These are phyloP conservation scores for Charaxes varanes DNA, from an alignment of 1,140 invertebrate species.

Conservation along the genomic window DNA sequence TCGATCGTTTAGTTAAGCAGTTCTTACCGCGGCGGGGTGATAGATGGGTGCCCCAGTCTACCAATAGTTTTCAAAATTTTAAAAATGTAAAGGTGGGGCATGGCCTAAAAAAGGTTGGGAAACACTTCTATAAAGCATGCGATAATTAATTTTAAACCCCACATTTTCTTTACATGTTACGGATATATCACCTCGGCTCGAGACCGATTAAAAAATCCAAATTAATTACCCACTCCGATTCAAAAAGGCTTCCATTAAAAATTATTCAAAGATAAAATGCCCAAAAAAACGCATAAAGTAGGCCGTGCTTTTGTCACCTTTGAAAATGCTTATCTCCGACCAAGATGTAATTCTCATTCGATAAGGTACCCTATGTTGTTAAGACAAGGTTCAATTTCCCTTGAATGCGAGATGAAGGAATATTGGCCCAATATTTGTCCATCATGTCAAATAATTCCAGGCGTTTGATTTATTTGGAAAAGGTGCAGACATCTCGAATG, in stretches of 20 bases:
- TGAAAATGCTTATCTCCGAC: conserved; percentile 25
- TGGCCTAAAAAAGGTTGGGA: no score
- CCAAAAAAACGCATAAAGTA: conserved; percentile 19
- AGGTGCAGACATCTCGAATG: conserved; percentile 34
- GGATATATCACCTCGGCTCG: no score
- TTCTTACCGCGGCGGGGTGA: no score
- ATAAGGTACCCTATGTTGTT: conserved; percentile 10
- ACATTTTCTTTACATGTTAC: no score
- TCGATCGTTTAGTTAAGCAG: no score
- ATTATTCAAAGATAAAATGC: conserved; percentile 17
- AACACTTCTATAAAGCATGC: no score
- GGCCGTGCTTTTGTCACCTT: conserved; percentile 32
- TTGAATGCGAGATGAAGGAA: conserved; percentile 10
- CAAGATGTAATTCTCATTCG: background rate
- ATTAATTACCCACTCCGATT: conserved; percentile 14
- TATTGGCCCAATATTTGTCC: conserved; percentile 34
- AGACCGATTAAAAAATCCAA: no score
- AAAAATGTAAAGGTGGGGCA: no score
- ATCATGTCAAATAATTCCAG: conserved; percentile 46
- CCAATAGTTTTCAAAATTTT: no score
- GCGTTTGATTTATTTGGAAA: conserved; percentile 48
- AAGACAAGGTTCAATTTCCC: conserved; percentile 9
- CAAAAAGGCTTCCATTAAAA: conserved; percentile 16
- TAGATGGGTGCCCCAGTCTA: no score
- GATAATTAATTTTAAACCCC: no score